Percentiles rank a stretch among this genome's conserved stretches.
phyloP scores from a whole-genome alignment of 2,888 invertebrate genomes.

The Hanleya hanleyi region DNA sequence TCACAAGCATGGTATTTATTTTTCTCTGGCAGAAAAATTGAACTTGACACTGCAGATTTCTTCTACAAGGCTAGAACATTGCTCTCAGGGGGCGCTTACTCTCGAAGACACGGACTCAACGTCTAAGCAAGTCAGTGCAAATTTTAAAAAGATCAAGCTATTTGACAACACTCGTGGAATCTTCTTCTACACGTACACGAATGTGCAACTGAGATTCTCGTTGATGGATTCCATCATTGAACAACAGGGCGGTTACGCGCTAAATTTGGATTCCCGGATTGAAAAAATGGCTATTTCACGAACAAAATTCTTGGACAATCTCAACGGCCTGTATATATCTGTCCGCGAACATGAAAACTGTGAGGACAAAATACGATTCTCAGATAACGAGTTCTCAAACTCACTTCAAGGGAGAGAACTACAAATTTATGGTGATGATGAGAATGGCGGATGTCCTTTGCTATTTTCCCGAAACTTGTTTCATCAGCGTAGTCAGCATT shows the following conservation, averaged over 20 bases:
- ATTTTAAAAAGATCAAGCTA: neutral
- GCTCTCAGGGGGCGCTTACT: neutral
- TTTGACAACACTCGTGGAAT: neutral
- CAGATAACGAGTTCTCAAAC: neutral
- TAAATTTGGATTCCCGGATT: neutral
- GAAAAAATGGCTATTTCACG: neutral
- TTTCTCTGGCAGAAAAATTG: neutral
- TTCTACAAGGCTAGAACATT: neutral
- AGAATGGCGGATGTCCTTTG: neutral
- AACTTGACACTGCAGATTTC: neutral
- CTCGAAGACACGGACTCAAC: neutral
- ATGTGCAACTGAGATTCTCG: neutral
- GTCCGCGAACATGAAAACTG: neutral
- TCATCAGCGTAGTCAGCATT: neutral
- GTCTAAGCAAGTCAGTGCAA: neutral
- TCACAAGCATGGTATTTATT: neutral
- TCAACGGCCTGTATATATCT: neutral
- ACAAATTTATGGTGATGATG: neutral
- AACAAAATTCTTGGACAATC: neutral
- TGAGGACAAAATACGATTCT: neutral
- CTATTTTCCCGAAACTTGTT: neutral
- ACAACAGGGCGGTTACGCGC: neutral
- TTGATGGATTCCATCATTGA: neutral
- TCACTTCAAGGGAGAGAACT: neutral
- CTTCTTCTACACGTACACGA: constrained; percentile 2